A percentile compares a stretch with the other conserved stretches of the same genome.
Evolutionary conservation across 2,888 invertebrate genomes (phyloP).

Genomic region (Monochamus alternatus): DNA sequence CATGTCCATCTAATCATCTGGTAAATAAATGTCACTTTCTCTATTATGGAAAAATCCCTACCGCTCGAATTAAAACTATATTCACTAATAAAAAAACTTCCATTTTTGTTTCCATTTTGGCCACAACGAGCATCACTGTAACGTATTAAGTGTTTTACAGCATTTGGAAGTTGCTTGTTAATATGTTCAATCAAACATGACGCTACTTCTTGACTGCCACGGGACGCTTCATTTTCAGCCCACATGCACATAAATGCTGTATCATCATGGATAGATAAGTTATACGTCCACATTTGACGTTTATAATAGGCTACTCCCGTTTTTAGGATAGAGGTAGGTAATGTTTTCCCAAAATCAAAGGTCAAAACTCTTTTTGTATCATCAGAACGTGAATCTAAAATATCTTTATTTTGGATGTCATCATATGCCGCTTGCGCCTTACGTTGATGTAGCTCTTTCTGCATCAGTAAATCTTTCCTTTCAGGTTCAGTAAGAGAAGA

Average conservation of each 20-base stretch:
- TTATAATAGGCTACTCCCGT: slow-evolving; percentile 50
- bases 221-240: slow-evolving; percentile 36
- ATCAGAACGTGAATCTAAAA: slow-evolving; percentile 20
- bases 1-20: slow-evolving; percentile 50
- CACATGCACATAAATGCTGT: slow-evolving; percentile 47
- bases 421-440: slow-evolving; percentile 35
- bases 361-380: slow-evolving; percentile 42
- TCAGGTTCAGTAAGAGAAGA: background rate
- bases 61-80: slow-evolving; percentile 55
- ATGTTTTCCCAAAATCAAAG: slow-evolving; percentile 53
- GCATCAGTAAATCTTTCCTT: background rate
- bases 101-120: slow-evolving; percentile 58
- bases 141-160: slow-evolving; percentile 46
- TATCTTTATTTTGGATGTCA: slow-evolving; percentile 19
- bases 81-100: slow-evolving; percentile 55
- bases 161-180: slow-evolving; percentile 18
- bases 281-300: slow-evolving; percentile 53
- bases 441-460: slow-evolving; percentile 32
- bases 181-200: slow-evolving; percentile 33
- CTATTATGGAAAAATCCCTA: slow-evolving; percentile 34
- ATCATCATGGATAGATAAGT: slow-evolving; percentile 44
- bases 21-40: slow-evolving; percentile 51
- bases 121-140: slow-evolving; percentile 50
- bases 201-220: slow-evolving; percentile 33
- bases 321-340: slow-evolving; percentile 47